Conservation (phyloP, 2,888 invertebrate species). For the Cyclophora albipunctata region DNA sequence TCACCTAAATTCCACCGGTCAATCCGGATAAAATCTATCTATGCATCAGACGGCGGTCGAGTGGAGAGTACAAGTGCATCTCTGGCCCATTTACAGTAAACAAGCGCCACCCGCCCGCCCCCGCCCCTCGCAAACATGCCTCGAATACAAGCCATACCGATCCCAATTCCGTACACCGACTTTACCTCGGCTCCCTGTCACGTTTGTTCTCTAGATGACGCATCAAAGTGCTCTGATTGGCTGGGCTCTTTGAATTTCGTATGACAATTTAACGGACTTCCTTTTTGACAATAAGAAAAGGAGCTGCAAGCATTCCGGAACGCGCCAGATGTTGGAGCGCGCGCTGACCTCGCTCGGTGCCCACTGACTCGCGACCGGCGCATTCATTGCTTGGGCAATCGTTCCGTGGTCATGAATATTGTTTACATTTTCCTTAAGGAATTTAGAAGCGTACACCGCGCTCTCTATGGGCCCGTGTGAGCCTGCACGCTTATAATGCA, state of each 20-base stretch:
- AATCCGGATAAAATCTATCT: slow-evolving; percentile 10
- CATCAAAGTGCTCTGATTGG: slow-evolving; percentile 17
- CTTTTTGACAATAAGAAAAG: not conserved
- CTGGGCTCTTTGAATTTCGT: slow-evolving; percentile 10
- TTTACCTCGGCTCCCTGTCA: slow-evolving; percentile 12
- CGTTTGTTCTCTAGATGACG: slow-evolving; percentile 20
- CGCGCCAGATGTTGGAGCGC: no score
- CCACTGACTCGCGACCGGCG: no score
- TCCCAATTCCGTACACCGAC: slow-evolving; percentile 14
- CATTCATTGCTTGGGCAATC: no score
- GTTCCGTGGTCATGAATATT: no score
- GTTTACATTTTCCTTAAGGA: no score
- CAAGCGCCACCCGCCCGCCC: slow-evolving; percentile 7
- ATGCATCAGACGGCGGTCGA: slow-evolving; percentile 6
- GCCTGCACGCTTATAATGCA: no score
- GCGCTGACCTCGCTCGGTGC: no score
- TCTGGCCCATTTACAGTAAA: slow-evolving; percentile 20
- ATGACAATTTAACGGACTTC: slow-evolving; percentile 5
- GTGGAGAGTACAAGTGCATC: slow-evolving; percentile 16
- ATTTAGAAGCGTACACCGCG: no score
- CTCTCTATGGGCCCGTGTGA: no score
- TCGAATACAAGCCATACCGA: slow-evolving; percentile 23
- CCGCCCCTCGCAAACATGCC: slow-evolving; percentile 19
- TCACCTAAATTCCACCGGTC: slow-evolving; percentile 3
- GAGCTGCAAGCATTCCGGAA: not conserved